Conservation (phyloP, 2,888 invertebrate genomes). For the Sericinus montela region DNA sequence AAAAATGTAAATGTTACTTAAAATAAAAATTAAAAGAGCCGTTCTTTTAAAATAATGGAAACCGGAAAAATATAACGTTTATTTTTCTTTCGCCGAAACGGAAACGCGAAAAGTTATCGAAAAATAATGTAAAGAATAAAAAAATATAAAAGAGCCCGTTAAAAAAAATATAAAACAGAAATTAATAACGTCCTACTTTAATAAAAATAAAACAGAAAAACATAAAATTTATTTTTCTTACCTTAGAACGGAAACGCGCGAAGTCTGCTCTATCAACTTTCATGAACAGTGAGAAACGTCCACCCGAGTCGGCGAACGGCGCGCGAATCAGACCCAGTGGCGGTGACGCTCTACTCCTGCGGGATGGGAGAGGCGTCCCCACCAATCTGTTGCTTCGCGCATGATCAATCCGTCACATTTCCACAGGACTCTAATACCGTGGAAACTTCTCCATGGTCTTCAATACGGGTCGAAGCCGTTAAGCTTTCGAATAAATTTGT, state of each 20-base stretch:
- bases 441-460: conserved; percentile 20
- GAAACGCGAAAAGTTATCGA: too few species aligned
- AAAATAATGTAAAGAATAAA: too few species aligned
- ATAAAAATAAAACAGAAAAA: background rate
- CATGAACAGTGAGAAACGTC: conserved; percentile 29
- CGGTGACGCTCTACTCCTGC: conserved; percentile 24
- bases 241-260: conserved; percentile 22
- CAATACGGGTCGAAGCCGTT: conserved; percentile 10
- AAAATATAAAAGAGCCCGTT: too few species aligned
- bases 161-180: too few species aligned
- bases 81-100: too few species aligned
- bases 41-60: too few species aligned
- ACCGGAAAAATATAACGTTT: too few species aligned
- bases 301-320: conserved; percentile 31
- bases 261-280: conserved; percentile 34
- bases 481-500: background rate
- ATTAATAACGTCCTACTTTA: too few species aligned
- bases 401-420: conserved; percentile 34
- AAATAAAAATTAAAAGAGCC: too few species aligned
- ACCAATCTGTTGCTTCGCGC: conserved; percentile 56
- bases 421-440: conserved; percentile 27
- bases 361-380: conserved; percentile 33
- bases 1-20: too few species aligned
- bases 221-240: conserved; percentile 2
- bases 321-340: conserved; percentile 41